Evolutionary conservation across 2,113 vertebrate genomes (phyloP), one percentile per base, ranked within the genome.

Genomic region (Chaetops frenatus): DNA sequence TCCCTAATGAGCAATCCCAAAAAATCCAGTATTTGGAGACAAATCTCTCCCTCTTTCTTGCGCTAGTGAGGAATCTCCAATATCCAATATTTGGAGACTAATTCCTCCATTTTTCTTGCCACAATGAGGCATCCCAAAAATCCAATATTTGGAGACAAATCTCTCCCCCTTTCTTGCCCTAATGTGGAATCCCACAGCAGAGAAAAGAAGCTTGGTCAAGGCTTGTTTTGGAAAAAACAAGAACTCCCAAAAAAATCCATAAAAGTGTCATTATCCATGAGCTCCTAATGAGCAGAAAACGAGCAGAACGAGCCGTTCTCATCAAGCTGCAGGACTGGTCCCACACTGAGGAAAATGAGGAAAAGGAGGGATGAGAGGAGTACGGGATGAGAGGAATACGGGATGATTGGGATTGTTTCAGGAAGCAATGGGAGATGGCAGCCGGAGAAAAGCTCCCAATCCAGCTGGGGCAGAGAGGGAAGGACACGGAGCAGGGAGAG

Each of bases 351-450:
- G 79, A 70, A 40, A 86, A 81, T 1, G 8, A 83, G 79, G 51
- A 5, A 8, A 8, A 64, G 6, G 15, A 40, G 16, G 50, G 60
- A 48, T 1, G 24, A 57, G 20, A 5, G 50, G 92, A 65, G 83
- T 19, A 18, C 12, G 70, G 96, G 89, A 67, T 1, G 24, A 57
- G 20, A 5, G 50, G 92, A 65, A 86, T 19, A 18, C 12, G 70
- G 96, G 89, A 67, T 36, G 88, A 33, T 54, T 10, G 90, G 74
- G 80, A 54, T 58, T 47, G 47, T 81, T 94, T 81, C 28, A 47
- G 91, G 95, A 94, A 96, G 91, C 86, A 9, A 84, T 47, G 69
- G 76, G 76, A 93, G 84, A 72, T 53, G 88, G 87, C 96, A 95
- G 86, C 94, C 45, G 90, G 94, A 92, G 93, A 77, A 94, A 92